Conservation (phyloP, 2,888 invertebrate genomes). For the Eudemis profundana region DNA sequence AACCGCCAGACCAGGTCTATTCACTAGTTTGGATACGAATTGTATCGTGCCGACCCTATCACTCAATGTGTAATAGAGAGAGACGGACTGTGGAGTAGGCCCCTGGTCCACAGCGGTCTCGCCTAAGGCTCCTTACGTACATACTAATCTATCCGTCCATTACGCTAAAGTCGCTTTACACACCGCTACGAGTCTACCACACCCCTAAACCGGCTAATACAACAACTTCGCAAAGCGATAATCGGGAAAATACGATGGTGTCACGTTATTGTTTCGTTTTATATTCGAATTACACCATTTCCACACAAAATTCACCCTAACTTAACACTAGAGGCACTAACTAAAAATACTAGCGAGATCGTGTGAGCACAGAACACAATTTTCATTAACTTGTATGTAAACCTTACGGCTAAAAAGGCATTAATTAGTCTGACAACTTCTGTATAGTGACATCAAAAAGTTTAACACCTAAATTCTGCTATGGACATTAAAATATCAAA, state of each 20-base stretch:
- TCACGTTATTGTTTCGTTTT: conserved; percentile 47
- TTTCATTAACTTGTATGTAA: conserved; percentile 63
- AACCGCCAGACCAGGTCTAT: background rate
- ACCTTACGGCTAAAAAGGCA: conserved; percentile 79
- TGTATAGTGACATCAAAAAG: conserved; percentile 73
- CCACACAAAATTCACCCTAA: conserved; percentile 73
- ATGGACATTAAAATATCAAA: conserved; percentile 57
- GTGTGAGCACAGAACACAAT: conserved; percentile 83
- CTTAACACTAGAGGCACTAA: conserved; percentile 82
- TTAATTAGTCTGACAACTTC: conserved; percentile 66
- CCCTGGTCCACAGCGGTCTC: conserved; percentile 32
- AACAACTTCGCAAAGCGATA: conserved; percentile 57
- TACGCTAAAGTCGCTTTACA: conserved; percentile 59
- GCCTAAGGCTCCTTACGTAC: conserved; percentile 60
- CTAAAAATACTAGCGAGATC: conserved; percentile 85
- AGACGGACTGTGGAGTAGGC: background rate
- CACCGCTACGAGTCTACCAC: conserved; percentile 58
- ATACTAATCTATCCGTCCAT: conserved; percentile 53
- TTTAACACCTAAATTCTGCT: conserved; percentile 61
- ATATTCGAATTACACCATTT: conserved; percentile 58
- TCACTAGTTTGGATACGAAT: background rate
- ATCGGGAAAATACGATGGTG: conserved; percentile 58
- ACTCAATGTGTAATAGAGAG: background rate
- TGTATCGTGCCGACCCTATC: background rate
- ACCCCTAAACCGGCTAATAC: conserved; percentile 55